Evolutionary conservation across 1,140 invertebrate species (phyloP).

Genomic region (Pachypsylla venusta): DNA sequence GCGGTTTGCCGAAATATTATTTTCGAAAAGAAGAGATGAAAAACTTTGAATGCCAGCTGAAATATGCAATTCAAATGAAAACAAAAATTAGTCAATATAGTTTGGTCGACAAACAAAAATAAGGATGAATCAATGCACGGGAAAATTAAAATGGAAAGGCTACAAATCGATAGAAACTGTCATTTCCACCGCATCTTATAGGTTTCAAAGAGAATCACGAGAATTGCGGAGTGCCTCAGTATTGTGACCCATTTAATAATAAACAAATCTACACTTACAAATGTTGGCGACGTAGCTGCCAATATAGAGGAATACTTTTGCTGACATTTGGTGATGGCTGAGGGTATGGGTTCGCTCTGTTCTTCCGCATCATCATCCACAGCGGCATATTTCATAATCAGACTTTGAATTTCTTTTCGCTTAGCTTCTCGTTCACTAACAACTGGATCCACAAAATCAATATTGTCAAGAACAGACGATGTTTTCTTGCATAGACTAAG

Average conservation of each 20-base stretch:
- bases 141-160: too few relatives aligned
- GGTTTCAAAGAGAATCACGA: too few relatives aligned
- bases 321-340: conserved; percentile 24
- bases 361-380: conserved; percentile 38
- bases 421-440: conserved; percentile 52
- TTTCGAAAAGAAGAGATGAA: not conserved
- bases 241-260: too few relatives aligned
- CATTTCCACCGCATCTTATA: too few relatives aligned
- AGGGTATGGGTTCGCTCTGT: conserved; percentile 9
- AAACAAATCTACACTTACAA: conserved; percentile 4
- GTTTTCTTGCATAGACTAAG: conserved; percentile 27
- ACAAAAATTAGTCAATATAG: too few relatives aligned
- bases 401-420: conserved; percentile 60
- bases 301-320: conserved; percentile 26
- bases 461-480: conserved; percentile 34
- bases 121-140: too few relatives aligned
- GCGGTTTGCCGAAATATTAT: not conserved
- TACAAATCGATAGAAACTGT: too few relatives aligned
- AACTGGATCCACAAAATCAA: conserved; percentile 30
- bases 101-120: too few relatives aligned
- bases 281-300: conserved; percentile 7
- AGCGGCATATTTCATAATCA: conserved; percentile 60
- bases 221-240: not conserved
- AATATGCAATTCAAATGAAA: too few relatives aligned
- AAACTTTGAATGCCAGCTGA: not conserved